Evolutionary conservation across 2,113 vertebrate species (phyloP).

Genomic region (Oostethus manadensis): DNA sequence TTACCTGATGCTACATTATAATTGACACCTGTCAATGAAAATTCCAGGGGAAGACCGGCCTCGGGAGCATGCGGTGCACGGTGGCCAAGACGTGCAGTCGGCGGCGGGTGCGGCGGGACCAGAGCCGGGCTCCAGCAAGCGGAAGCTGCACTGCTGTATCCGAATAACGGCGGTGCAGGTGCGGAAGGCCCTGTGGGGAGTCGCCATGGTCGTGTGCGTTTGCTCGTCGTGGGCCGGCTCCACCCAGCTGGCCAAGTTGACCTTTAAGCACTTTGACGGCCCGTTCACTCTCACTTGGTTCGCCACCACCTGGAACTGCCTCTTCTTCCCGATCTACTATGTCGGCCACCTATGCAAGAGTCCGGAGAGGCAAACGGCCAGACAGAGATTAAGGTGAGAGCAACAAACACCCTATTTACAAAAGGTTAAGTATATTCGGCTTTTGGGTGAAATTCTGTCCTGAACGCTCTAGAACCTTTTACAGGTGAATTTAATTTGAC

Average conservation of each 20-base stretch:
- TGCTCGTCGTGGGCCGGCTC: conserved; percentile 90
- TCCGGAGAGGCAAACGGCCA: conserved; percentile 84
- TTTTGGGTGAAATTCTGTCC: no score
- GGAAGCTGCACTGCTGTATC: conserved; percentile 73
- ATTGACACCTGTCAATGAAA: not conserved
- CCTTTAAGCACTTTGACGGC: conserved; percentile 85
- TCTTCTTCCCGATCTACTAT: conserved; percentile 94
- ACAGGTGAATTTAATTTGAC: no score
- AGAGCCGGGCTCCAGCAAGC: conserved; percentile 64
- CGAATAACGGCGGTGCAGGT: conserved; percentile 74
- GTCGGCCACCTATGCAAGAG: conserved; percentile 85
- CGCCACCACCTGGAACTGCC: conserved; percentile 92
- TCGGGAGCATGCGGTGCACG: conserved; percentile 76
- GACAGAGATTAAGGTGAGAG: conserved; percentile 87
- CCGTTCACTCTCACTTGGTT: conserved; percentile 97
- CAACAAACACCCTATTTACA: not conserved
- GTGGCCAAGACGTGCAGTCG: conserved; percentile 75
- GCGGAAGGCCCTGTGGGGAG: conserved; percentile 83
- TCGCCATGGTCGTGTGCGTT: conserved; percentile 86
- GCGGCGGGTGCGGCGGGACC: conserved; percentile 59
- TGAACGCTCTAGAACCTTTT: no score
- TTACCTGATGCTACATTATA: no score
- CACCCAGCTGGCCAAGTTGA: conserved; percentile 90
- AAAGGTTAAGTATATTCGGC: no score
- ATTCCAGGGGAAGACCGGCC: conserved; percentile 82